phyloP scores from a whole-genome alignment of 2,113 vertebrate genomes.

The Paedocypris sp. region DNA sequence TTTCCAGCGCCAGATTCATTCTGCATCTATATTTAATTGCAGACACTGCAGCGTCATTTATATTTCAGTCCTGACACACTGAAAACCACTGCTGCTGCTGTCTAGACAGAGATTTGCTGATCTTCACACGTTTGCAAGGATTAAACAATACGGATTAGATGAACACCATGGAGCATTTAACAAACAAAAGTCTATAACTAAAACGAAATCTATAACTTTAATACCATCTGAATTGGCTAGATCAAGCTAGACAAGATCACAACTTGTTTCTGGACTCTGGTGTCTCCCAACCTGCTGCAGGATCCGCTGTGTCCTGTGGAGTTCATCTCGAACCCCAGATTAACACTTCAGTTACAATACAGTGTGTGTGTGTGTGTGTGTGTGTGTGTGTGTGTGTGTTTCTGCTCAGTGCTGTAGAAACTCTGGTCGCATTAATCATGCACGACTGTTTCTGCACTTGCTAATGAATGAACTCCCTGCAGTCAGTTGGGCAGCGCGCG shows the following conservation, averaged over 20 bases:
- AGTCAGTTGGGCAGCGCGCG: constrained; percentile 39
- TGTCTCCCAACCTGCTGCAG: no score
- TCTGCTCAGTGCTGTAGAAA: constrained; percentile 42
- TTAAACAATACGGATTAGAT: no score
- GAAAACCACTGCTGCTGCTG: not conserved
- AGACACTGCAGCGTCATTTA: constrained; percentile 18
- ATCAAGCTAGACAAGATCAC: no score
- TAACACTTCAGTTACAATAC: no score
- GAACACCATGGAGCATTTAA: no score
- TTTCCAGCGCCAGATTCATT: not conserved
- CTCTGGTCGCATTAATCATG: constrained; percentile 55
- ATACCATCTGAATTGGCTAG: no score
- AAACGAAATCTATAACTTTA: no score
- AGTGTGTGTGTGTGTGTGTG: not conserved
- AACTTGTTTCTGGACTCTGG: no score
- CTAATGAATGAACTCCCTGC: constrained; percentile 60
- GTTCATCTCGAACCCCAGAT: no score
- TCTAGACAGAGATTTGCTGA: not conserved
- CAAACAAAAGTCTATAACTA: no score
- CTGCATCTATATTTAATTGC: constrained; percentile 25
- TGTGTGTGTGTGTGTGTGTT: not conserved
- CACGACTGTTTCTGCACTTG: constrained; percentile 33
- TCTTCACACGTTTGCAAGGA: no score
- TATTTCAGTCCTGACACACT: constrained; percentile 27
- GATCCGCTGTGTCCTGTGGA: no score